Percentiles rank a stretch among this genome's conserved stretches.
These are phyloP conservation scores for Melitaea cinxia DNA, from an alignment of 1,140 invertebrate genomes.

Conservation along the genomic window DNA sequence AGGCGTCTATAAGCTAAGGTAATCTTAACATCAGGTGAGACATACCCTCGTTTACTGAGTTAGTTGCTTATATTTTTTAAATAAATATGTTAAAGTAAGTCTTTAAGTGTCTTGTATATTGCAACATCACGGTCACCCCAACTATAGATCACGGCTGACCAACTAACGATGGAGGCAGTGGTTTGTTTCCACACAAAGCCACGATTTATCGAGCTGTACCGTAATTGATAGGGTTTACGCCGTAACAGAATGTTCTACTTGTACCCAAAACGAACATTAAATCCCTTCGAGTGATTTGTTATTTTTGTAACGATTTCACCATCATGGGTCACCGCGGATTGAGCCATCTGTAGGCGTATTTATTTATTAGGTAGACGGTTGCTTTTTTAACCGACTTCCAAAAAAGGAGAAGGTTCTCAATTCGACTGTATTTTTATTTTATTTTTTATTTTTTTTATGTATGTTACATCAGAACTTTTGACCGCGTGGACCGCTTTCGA, in stretches of 20 bases:
- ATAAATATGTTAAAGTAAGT: neutral
- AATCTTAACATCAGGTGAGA: too few relatives aligned
- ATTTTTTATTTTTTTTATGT: too few relatives aligned
- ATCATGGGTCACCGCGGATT: neutral
- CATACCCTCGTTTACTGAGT: too few relatives aligned
- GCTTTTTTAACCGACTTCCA: too few relatives aligned
- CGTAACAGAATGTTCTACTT: constrained; percentile 52
- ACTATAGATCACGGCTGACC: constrained; percentile 57
- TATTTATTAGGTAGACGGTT: too few relatives aligned
- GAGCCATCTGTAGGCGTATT: neutral
- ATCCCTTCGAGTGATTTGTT: constrained; percentile 34
- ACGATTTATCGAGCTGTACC: constrained; percentile 57
- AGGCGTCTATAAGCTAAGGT: too few relatives aligned
- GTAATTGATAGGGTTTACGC: constrained; percentile 59
- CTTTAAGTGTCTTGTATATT: neutral
- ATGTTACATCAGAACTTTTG: too few relatives aligned
- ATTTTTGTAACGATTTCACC: constrained; percentile 8
- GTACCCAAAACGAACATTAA: constrained; percentile 41
- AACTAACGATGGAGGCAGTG: constrained; percentile 60
- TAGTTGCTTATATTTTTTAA: too few relatives aligned
- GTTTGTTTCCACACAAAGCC: constrained; percentile 61
- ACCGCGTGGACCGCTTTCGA: too few relatives aligned
- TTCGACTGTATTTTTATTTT: too few relatives aligned
- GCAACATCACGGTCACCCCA: constrained; percentile 32
- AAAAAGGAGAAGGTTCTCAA: too few relatives aligned